These are phyloP conservation scores for Podilymbus podiceps DNA, from an alignment of 2,113 vertebrate species.

Conservation along the genomic window DNA sequence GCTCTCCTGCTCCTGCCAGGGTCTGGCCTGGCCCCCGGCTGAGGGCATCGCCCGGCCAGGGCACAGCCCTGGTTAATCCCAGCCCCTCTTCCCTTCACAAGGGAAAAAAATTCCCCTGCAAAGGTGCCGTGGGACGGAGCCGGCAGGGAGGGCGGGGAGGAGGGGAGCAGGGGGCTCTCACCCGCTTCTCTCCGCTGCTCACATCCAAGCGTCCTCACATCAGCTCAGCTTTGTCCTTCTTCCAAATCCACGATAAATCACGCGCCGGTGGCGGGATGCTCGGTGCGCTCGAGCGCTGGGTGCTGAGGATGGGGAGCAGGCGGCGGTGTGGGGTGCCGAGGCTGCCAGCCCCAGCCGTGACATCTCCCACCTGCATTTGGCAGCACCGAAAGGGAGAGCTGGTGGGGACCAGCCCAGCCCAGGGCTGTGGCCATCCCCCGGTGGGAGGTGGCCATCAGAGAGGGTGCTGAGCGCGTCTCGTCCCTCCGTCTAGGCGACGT, in stretches of 20 bases:
- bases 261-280: accelerated
- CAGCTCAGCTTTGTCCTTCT: not conserved
- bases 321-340: accelerated
- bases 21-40: not conserved
- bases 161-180: not conserved
- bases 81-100: not conserved
- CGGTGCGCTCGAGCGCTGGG: not conserved
- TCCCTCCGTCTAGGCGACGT: slow-evolving; percentile 83
- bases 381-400: not conserved
- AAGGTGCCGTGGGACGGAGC: not conserved
- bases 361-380: not conserved
- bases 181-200: accelerated
- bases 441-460: not conserved
- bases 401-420: not conserved
- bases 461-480: not conserved
- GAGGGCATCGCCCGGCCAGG: not conserved
- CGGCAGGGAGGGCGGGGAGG: not conserved
- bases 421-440: not conserved
- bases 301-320: not conserved
- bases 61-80: not conserved
- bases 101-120: not conserved
- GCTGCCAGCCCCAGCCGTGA: not conserved
- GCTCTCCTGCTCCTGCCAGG: too few relatives aligned
- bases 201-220: not conserved
- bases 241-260: not conserved